Evolutionary conservation across 1,140 invertebrate species (phyloP).

Genomic region (Alviniconcha marisindica): DNA sequence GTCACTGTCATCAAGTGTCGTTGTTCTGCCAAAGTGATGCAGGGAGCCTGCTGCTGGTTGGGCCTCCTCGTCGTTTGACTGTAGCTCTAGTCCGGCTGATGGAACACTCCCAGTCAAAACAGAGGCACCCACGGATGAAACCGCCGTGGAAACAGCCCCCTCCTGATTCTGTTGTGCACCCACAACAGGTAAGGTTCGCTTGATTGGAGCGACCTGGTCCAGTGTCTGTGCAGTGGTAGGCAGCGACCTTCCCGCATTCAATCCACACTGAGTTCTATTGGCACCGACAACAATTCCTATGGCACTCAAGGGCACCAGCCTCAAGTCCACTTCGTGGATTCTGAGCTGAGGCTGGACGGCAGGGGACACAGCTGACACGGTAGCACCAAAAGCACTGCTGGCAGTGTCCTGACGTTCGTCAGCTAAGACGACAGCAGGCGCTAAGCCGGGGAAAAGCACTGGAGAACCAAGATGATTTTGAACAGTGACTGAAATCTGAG

Average conservation of each 20-base stretch:
- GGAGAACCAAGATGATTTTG: neutral
- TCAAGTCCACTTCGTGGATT: constrained; percentile 20
- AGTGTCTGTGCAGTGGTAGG: neutral
- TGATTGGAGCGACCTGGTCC: neutral
- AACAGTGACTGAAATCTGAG: too few species aligned
- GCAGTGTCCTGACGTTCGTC: neutral
- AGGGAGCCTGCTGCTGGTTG: too few species aligned
- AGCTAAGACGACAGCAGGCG: neutral
- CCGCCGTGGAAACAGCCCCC: too few species aligned
- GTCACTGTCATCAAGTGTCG: too few species aligned
- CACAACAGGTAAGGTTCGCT: neutral
- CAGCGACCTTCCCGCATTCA: neutral
- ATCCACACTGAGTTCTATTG: neutral
- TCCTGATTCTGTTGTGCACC: too few species aligned
- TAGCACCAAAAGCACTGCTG: neutral
- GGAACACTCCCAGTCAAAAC: too few species aligned
- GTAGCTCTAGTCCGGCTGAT: too few species aligned
- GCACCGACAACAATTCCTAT: constrained; percentile 22
- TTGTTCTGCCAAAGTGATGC: too few species aligned
- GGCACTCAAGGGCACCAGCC: constrained; percentile 19
- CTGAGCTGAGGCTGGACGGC: neutral
- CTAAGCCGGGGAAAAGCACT: neutral
- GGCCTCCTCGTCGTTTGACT: too few species aligned
- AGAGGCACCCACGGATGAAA: too few species aligned
- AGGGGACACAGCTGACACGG: constrained; percentile 5